Evolutionary conservation across 1,140 invertebrate species (phyloP).

Genomic region (Monomorium pharaonis): DNA sequence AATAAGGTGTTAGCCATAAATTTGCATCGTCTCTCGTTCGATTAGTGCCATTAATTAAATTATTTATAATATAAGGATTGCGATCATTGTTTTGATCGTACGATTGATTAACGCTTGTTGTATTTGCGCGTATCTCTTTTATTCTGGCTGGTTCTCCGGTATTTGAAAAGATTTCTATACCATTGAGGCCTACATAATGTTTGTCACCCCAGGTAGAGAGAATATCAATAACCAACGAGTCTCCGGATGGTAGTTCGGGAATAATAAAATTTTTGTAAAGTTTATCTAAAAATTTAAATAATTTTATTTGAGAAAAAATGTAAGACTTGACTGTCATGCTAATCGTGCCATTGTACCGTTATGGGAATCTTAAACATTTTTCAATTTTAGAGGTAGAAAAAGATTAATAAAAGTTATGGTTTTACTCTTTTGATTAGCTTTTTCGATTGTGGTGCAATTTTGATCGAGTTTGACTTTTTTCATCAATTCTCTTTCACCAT

Average conservation of each 20-base stretch:
- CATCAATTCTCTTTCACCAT: too few species aligned
- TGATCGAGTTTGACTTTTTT: too few species aligned
- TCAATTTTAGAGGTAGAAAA: neutral
- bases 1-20: conserved; percentile 90
- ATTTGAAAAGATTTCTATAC: conserved; percentile 91
- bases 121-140: conserved; percentile 77
- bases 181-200: conserved; percentile 92
- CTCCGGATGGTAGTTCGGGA: conserved; percentile 90
- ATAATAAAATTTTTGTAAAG: conserved; percentile 84
- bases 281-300: conserved; percentile 31
- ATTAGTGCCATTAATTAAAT: conserved; percentile 90
- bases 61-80: conserved; percentile 87
- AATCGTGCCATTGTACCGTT: neutral
- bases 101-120: conserved; percentile 44
- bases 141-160: conserved; percentile 87
- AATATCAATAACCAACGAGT: conserved; percentile 89
- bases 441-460: too few species aligned
- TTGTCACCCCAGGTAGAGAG: conserved; percentile 93
- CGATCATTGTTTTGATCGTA: conserved; percentile 86
- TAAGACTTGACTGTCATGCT: neutral
- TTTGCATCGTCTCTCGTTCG: conserved; percentile 91
- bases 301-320: neutral
- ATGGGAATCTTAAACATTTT: neutral
- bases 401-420: too few species aligned
- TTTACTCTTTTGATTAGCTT: too few species aligned